These are phyloP conservation scores for Temnothorax rugatulus DNA, from an alignment of 2,888 invertebrate genomes.

Conservation along the genomic window DNA sequence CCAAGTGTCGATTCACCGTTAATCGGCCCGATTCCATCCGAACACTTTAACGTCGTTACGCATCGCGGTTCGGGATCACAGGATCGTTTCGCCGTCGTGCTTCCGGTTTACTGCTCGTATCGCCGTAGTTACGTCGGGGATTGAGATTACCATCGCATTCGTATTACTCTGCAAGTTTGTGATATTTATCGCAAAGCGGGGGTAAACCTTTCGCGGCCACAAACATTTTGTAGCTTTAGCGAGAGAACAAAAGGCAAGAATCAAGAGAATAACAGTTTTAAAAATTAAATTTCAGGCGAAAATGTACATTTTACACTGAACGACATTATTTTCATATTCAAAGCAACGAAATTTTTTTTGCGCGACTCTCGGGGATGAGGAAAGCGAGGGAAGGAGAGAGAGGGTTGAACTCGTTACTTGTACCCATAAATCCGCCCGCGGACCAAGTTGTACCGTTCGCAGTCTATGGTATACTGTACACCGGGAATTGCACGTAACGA, in stretches of 20 bases:
- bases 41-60: constrained; percentile 52
- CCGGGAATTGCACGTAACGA: constrained; percentile 46
- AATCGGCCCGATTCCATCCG: constrained; percentile 30
- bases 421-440: constrained; percentile 46
- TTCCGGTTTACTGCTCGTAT: constrained; percentile 27
- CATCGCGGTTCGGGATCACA: constrained; percentile 35
- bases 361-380: background rate
- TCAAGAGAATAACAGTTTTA: background rate
- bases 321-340: constrained; percentile 29
- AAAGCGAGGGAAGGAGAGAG: background rate
- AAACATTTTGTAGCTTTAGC: background rate
- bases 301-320: background rate
- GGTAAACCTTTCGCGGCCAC: background rate
- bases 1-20: constrained; percentile 43
- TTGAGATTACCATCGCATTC: constrained; percentile 10
- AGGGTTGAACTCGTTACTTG: constrained; percentile 46
- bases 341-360: constrained; percentile 42
- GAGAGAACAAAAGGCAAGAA: background rate
- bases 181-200: background rate
- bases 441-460: constrained; percentile 46
- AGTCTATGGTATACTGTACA: constrained; percentile 26
- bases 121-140: background rate
- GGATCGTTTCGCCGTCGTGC: constrained; percentile 42
- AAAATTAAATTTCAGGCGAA: background rate
- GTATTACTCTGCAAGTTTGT: background rate